These are phyloP conservation scores for Epirrita christyi DNA, from an alignment of 2,888 invertebrate genomes.

Conservation along the genomic window DNA sequence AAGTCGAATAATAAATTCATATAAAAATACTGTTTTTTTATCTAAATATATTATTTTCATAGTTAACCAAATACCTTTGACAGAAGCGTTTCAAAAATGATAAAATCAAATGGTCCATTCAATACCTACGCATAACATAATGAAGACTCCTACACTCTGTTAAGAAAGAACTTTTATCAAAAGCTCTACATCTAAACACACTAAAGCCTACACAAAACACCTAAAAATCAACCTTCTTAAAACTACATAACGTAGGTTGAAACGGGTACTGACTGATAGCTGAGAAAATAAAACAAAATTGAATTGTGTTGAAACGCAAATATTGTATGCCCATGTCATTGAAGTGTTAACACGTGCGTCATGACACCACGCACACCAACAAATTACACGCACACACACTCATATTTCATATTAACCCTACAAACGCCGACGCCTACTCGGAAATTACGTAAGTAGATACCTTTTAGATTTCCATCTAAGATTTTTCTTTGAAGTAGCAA, in stretches of 20 bases:
- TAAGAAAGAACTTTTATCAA: constrained; percentile 37
- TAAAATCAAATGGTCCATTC: constrained; percentile 30
- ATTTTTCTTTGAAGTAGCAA: constrained; percentile 80
- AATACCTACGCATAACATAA: constrained; percentile 44
- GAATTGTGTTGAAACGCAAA: too few species aligned
- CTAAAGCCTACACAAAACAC: constrained; percentile 47
- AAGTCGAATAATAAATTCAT: too few species aligned
- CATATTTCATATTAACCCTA: constrained; percentile 56
- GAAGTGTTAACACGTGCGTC: constrained; percentile 38
- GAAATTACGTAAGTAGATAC: constrained; percentile 75
- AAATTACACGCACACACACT: constrained; percentile 44
- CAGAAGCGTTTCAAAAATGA: constrained; percentile 26
- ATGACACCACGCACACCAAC: constrained; percentile 43
- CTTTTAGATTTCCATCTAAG: constrained; percentile 74
- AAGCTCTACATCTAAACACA: constrained; percentile 49
- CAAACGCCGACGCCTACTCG: constrained; percentile 67
- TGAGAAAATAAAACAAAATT: too few species aligned
- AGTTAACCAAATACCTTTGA: not conserved
- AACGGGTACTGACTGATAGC: not conserved
- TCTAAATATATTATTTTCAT: too few species aligned
- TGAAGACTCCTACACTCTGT: constrained; percentile 53
- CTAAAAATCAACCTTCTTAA: constrained; percentile 1
- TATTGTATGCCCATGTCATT: not conserved
- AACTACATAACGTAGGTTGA: constrained; percentile 4
- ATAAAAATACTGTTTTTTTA: too few species aligned